Evolutionary conservation across 2,797 vertebrate species (phyloP), one percentile per base, ranked within the genome.

Genomic region (Propithecus perrieri): DNA sequence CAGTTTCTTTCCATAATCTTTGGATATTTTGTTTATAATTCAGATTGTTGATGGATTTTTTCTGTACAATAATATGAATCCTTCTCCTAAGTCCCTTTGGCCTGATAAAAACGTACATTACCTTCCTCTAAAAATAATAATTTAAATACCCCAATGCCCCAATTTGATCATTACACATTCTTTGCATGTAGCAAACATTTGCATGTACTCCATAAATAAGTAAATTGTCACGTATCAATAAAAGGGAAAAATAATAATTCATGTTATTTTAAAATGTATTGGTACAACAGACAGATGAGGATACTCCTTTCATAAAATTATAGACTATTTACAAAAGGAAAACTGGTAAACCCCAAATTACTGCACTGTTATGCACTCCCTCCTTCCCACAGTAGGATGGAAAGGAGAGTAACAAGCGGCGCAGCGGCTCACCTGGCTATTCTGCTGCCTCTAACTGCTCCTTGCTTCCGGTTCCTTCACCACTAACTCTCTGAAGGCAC

Each of bases 361-460:
- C 11, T 5, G 1, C 12, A 12, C 57, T 11, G 1, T 30, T 48
- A 18, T 41, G 5, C 7, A 38, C 33, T n/a, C 1, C 5, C 0
- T 74, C 2, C 6, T 89, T 84, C 24, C 22, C 3, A 33, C 35
- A 43, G 46, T 17, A 35, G 57, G 18, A 67, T 46, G 8, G 20
- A 75, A 43, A 65, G 4, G n/a, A 57, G 55, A 57, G 55, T 57
- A 26, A 57, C 55, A 57, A 57, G 22, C 3, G 2, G 55, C 3
- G 0, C 22, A 24, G 55, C 8, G 10, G 55, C 55, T 57, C 22
- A 57, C 22, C 55, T 57, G 22, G 22, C 22, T 22, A 57, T 57
- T 57, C 22, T 24, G 4, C 57, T 12, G 4, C 2, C 8, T 79
- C 30, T 30, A 41, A 24, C 1, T 38, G 7, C 7, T 50, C 30